Conservation (phyloP, 2,888 invertebrate genomes). For the Oxytorus armatus region DNA sequence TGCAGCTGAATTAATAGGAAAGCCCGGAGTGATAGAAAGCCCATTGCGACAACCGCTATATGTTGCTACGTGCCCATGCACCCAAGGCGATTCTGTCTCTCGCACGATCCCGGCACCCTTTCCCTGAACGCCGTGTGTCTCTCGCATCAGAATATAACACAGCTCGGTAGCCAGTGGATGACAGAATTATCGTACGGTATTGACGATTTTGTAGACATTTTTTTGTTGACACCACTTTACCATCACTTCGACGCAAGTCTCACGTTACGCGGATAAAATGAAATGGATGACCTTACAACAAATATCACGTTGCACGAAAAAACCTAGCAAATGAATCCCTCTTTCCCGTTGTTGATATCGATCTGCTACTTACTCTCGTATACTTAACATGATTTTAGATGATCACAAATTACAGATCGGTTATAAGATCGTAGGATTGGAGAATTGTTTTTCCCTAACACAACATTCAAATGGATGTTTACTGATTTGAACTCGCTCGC, state of each 20-base stretch:
- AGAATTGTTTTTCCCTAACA: no score
- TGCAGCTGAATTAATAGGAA: constrained; percentile 67
- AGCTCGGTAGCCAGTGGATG: neutral
- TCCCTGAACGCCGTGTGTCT: constrained; percentile 30
- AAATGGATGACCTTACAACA: no score
- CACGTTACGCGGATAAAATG: no score
- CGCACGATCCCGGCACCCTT: constrained; percentile 53
- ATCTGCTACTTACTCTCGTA: no score
- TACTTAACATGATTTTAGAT: no score
- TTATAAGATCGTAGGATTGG: no score
- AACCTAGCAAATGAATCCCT: no score
- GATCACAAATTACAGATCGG: no score
- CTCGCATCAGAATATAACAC: constrained; percentile 4
- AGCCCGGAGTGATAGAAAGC: constrained; percentile 65
- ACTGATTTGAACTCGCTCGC: no score
- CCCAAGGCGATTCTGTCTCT: constrained; percentile 38
- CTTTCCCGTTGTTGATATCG: no score
- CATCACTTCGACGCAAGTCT: neutral
- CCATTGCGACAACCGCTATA: constrained; percentile 50
- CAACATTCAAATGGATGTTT: no score
- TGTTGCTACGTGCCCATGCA: constrained; percentile 39
- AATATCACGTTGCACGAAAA: no score
- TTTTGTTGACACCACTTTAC: neutral
- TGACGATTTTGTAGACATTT: neutral
- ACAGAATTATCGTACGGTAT: constrained; percentile 5